These are phyloP conservation scores for Drosophila kokeensis DNA, from an alignment of 2,888 invertebrate genomes.

Conservation along the genomic window DNA sequence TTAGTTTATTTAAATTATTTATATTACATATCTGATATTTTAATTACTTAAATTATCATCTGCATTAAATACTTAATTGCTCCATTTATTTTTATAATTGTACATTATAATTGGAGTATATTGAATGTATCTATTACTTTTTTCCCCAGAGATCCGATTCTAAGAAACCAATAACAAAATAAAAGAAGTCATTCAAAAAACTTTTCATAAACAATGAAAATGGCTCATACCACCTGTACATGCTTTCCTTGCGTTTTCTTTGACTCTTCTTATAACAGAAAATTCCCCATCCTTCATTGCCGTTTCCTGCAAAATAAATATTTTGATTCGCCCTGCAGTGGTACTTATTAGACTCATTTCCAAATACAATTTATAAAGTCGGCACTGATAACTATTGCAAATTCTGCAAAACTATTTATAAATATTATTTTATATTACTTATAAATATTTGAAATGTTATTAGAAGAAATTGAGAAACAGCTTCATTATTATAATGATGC, in stretches of 20 bases:
- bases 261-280: background rate
- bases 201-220: background rate
- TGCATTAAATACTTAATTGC: background rate
- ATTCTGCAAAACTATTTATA: background rate
- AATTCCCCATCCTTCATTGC: background rate
- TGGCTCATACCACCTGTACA: too few relatives aligned
- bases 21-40: background rate
- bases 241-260: background rate
- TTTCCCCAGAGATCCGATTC: accelerated
- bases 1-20: background rate
- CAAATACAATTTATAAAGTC: background rate
- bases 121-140: background rate
- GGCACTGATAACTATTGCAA: background rate
- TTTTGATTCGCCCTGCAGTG: background rate
- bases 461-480: background rate
- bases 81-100: background rate
- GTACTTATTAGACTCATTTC: background rate
- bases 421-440: too few relatives aligned
- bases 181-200: background rate
- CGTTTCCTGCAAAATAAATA: background rate
- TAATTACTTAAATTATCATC: background rate
- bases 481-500: too few relatives aligned
- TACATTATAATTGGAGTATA: background rate
- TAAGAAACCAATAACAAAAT: background rate
- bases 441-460: background rate